phyloP scores from a whole-genome alignment of 2,888 invertebrate species.

The Plagodis dolabraria region DNA sequence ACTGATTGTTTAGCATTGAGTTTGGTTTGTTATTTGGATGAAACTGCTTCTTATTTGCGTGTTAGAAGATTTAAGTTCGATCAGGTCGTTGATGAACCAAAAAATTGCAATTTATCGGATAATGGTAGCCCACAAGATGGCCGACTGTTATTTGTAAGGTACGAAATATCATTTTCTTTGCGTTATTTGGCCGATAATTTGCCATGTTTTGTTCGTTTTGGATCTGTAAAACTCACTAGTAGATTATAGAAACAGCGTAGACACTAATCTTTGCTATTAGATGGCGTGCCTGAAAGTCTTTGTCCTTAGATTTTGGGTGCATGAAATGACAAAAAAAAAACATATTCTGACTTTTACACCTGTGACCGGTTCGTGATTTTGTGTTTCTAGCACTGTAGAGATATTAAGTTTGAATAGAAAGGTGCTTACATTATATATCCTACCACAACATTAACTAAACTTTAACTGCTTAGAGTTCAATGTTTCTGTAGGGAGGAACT shows the following conservation, averaged over 20 bases:
- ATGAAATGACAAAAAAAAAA: conserved; percentile 50
- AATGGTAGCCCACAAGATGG: conserved; percentile 84
- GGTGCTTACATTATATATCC: no score
- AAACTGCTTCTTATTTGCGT: conserved; percentile 50
- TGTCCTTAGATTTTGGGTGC: conserved; percentile 60
- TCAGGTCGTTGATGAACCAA: conserved; percentile 61
- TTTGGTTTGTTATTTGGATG: conserved; percentile 52
- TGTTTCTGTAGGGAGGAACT: no score
- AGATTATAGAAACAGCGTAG: conserved; percentile 38
- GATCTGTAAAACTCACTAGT: conserved; percentile 39
- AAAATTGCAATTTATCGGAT: conserved; percentile 74
- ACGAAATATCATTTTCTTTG: conserved; percentile 67
- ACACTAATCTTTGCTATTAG: conserved; percentile 29
- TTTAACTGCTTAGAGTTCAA: no score
- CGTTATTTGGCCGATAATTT: conserved; percentile 45
- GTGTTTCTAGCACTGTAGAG: conserved; percentile 27
- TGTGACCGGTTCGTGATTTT: conserved; percentile 13
- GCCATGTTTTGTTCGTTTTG: conserved; percentile 39
- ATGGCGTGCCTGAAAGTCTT: conserved; percentile 55
- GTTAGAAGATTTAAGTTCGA: conserved; percentile 52
- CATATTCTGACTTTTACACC: conserved; percentile 38
- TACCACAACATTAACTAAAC: no score
- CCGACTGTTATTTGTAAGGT: conserved; percentile 84
- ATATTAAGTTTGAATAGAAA: no score
- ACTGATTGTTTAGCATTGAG: conserved; percentile 54